Percentiles rank a stretch among this genome's conserved stretches.
Evolutionary conservation across 2,888 invertebrate genomes (phyloP).

Genomic region (Agrenia bidenticulata): DNA sequence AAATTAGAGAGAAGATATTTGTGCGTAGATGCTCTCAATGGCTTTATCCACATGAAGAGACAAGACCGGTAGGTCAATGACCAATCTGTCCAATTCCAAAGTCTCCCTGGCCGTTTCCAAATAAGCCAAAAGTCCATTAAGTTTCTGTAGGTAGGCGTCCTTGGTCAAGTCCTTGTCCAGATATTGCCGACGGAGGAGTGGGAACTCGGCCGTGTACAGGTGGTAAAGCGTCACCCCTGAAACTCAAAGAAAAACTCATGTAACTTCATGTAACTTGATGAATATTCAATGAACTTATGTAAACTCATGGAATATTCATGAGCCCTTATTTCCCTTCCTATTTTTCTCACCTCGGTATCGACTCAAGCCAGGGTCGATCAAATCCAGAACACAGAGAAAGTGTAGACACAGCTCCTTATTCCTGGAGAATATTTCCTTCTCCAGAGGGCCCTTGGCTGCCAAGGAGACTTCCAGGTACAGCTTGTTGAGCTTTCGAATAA

Average conservation of each 20-base stretch:
- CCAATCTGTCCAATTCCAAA: slow-evolving; percentile 29
- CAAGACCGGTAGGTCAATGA: slow-evolving; percentile 4
- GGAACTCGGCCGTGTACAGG: slow-evolving; percentile 28
- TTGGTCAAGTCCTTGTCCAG: slow-evolving; percentile 18
- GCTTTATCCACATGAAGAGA: slow-evolving; percentile 8
- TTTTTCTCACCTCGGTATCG: slow-evolving; percentile 31
- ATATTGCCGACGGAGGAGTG: slow-evolving; percentile 19
- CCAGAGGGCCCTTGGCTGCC: neutral
- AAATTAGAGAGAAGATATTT: no score
- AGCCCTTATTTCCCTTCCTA: no score
- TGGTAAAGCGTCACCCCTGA: slow-evolving; percentile 41
- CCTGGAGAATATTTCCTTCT: slow-evolving; percentile 23
- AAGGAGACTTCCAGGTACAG: slow-evolving; percentile 7
- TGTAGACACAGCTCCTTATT: slow-evolving; percentile 29
- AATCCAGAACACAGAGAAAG: slow-evolving; percentile 29
- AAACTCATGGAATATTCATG: no score
- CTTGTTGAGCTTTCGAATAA: slow-evolving; percentile 27
- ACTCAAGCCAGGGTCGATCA: slow-evolving; percentile 35
- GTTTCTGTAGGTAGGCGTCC: slow-evolving; percentile 19
- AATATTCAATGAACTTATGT: neutral
- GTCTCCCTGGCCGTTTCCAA: slow-evolving; percentile 28
- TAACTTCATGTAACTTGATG: neutral
- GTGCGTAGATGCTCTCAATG: neutral
- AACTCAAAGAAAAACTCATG: neutral
- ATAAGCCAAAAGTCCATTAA: slow-evolving; percentile 24